phyloP scores from a whole-genome alignment of 2,888 invertebrate species.

The Anthrax anthrax region DNA sequence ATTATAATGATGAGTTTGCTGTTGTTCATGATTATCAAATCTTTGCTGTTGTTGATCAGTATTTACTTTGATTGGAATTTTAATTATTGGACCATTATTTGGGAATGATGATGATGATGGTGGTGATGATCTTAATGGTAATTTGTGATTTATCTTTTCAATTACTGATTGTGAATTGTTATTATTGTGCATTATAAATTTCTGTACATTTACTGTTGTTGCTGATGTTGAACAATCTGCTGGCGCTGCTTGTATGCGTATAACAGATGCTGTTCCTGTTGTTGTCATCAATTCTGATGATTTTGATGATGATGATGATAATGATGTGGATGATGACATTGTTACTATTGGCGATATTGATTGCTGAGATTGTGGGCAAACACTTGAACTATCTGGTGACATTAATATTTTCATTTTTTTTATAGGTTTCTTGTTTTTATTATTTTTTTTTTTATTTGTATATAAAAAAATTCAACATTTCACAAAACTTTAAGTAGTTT shows the following conservation, averaged over 20 bases:
- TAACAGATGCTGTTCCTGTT: constrained; percentile 1
- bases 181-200: neutral
- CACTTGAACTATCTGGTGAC: constrained; percentile 35
- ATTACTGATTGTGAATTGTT: neutral
- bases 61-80: neutral
- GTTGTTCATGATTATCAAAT: neutral
- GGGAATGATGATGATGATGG: neutral
- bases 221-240: neutral
- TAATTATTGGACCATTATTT: no score
- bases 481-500: no score
- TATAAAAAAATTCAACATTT: no score
- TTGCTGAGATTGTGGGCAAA: constrained; percentile 19
- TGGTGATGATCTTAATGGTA: neutral
- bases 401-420: constrained; percentile 29
- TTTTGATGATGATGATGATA: constrained; percentile 11
- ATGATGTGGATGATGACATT: constrained; percentile 13
- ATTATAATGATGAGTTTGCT: neutral
- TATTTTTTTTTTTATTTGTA: no score
- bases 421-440: neutral
- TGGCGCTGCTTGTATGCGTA: constrained; percentile 2
- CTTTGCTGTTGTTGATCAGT: neutral
- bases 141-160: neutral
- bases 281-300: neutral
- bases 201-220: neutral
- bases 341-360: constrained; percentile 7